These are phyloP conservation scores for Osmerus eperlanus DNA, from an alignment of 2,113 vertebrate species.

Conservation along the genomic window DNA sequence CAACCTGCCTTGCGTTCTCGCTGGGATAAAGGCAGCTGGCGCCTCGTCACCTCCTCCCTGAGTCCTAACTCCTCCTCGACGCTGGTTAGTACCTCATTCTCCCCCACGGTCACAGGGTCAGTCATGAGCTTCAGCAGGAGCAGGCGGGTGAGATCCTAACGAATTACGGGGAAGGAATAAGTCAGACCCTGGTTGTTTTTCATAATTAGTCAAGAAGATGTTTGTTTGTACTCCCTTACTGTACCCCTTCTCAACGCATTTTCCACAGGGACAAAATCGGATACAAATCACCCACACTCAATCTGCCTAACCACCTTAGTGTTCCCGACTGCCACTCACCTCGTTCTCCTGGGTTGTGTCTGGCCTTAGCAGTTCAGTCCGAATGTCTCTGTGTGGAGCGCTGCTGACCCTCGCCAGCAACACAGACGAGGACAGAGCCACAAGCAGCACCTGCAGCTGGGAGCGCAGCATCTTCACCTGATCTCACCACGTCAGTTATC, in stretches of 20 bases:
- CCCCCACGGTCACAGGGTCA: conserved; percentile 38
- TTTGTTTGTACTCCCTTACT: not conserved
- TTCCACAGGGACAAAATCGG: not conserved
- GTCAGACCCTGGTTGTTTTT: not conserved
- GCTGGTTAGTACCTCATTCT: conserved; percentile 31
- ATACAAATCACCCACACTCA: not conserved
- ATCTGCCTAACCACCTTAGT: not conserved
- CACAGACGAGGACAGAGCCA: conserved; percentile 44
- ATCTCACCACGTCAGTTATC: not conserved
- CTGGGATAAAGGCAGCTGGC: conserved; percentile 62
- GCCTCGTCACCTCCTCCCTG: conserved; percentile 45
- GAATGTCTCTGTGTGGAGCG: conserved; percentile 42
- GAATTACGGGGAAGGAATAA: not conserved
- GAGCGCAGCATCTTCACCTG: conserved; percentile 54
- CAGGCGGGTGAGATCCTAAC: conserved; percentile 54
- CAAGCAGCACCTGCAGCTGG: conserved; percentile 54
- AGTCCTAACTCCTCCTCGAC: conserved; percentile 37
- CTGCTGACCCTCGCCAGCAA: conserved; percentile 48
- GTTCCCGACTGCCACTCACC: conserved; percentile 46
- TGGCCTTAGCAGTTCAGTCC: conserved; percentile 41
- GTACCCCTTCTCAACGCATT: not conserved
- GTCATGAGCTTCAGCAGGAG: conserved; percentile 60
- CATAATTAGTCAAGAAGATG: not conserved
- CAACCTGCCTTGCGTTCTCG: conserved; percentile 75
- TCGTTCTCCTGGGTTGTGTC: conserved; percentile 43